A percentile compares a stretch with the other conserved stretches of the same genome.
phyloP scores from a whole-genome alignment of 2,113 vertebrate genomes.

The Otolemur garnettii region DNA sequence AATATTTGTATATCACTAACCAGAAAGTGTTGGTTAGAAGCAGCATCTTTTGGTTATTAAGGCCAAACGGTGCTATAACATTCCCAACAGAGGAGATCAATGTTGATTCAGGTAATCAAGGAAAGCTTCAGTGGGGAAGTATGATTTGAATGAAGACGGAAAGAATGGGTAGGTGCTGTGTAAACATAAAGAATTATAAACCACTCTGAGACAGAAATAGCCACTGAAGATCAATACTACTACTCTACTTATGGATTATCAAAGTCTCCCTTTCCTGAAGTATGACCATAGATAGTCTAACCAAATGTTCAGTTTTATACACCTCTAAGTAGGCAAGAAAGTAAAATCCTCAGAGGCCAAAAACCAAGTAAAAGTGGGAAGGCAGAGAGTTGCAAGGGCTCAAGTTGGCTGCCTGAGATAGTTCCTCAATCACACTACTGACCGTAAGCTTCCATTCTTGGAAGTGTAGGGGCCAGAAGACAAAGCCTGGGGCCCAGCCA shows the following conservation, averaged over 20 bases:
- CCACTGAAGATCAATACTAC: not conserved
- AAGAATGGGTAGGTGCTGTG: not conserved
- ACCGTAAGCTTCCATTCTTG: not conserved
- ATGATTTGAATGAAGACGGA: not conserved
- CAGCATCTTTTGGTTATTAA: not conserved
- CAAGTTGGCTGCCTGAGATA: not conserved
- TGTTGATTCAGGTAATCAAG: not conserved
- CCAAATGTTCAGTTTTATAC: not conserved
- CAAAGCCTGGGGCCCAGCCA: not conserved
- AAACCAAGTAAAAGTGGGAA: conserved; percentile 35
- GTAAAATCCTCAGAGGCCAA: not conserved
- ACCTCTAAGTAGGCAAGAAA: not conserved
- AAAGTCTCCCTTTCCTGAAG: conserved; percentile 7
- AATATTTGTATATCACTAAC: not conserved
- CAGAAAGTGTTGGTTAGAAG: not conserved
- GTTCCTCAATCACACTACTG: not conserved
- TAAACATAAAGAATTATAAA: conserved; percentile 10
- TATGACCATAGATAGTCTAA: conserved; percentile 2
- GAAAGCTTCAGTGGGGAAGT: not conserved
- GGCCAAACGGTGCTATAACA: not conserved
- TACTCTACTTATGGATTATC: not conserved
- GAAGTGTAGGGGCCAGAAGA: not conserved
- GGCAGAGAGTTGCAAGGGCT: not conserved
- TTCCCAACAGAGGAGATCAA: not conserved
- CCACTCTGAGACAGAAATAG: not conserved